Evolutionary conservation across 1,140 invertebrate genomes (phyloP).

Genomic region (Trichomalopsis sarcophagae): DNA sequence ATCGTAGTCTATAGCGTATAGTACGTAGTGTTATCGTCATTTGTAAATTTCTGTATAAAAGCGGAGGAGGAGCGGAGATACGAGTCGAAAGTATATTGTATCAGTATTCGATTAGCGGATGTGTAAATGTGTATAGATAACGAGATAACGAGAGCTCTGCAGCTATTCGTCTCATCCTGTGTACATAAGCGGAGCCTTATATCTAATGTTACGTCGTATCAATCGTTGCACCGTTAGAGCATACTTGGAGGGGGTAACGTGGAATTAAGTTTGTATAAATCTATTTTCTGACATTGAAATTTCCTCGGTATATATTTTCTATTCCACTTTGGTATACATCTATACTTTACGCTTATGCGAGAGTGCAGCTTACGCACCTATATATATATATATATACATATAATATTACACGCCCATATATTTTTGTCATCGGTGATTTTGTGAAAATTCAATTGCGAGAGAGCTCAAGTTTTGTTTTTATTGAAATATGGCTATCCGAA

Average conservation of each 20-base stretch:
- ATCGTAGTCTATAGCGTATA: not conserved
- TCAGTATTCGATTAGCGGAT: slow-evolving; percentile 46
- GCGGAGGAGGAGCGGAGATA: not conserved
- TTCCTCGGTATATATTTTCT: slow-evolving; percentile 9
- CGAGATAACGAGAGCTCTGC: not conserved
- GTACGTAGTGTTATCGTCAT: not conserved
- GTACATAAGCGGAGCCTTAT: not conserved
- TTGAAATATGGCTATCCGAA: slow-evolving; percentile 7
- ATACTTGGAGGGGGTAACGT: slow-evolving; percentile 10
- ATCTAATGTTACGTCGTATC: not conserved
- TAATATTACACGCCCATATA: not conserved
- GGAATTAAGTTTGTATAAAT: slow-evolving; percentile 38
- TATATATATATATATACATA: too few species aligned
- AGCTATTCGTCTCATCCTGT: not conserved
- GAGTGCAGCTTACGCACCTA: not conserved
- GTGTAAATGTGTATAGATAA: slow-evolving; percentile 7
- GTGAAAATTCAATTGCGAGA: not conserved
- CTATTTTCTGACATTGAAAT: slow-evolving; percentile 13
- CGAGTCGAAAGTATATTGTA: slow-evolving; percentile 1
- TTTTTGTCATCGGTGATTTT: not conserved
- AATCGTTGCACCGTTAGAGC: not conserved
- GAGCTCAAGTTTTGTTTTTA: slow-evolving; percentile 36
- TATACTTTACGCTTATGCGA: not conserved
- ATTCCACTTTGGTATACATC: not conserved
- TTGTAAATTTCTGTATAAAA: slow-evolving; percentile 59